Percentiles rank a stretch among this genome's conserved stretches.
phyloP scores from a whole-genome alignment of 2,113 vertebrate species.

The Otus sunia region DNA sequence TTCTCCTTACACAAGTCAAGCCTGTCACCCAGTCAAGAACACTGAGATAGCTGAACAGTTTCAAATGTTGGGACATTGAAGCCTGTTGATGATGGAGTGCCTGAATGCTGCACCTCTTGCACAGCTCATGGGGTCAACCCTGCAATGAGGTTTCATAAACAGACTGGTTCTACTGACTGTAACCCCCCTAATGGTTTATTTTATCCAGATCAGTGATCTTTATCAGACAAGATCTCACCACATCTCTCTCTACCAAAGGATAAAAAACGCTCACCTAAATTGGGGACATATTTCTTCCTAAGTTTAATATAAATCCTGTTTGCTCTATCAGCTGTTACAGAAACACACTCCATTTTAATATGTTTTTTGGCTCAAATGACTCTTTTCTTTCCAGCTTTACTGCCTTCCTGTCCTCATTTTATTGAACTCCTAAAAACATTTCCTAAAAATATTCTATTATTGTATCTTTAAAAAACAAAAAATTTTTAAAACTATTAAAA shows the following conservation, averaged over 20 bases:
- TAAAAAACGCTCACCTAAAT: fast-evolving
- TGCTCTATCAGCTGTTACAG: not conserved
- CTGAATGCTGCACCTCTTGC: not conserved
- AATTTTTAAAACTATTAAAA: not conserved
- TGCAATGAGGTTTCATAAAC: not conserved
- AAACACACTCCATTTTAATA: not conserved
- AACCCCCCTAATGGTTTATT: not conserved
- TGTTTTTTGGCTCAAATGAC: not conserved
- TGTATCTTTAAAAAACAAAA: not conserved
- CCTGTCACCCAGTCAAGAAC: not conserved
- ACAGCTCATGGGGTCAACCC: not conserved
- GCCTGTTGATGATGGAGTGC: not conserved
- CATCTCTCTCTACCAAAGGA: not conserved
- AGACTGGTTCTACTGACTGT: not conserved
- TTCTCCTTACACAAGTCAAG: not conserved
- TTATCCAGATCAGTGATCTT: not conserved
- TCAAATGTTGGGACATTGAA: not conserved
- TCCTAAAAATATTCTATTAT: not conserved
- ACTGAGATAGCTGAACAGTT: not conserved
- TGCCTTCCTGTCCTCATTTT: not conserved
- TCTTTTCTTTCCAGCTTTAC: not conserved
- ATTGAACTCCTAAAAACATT: not conserved
- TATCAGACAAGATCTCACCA: not conserved
- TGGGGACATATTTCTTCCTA: not conserved
- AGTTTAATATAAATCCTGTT: not conserved